These are phyloP conservation scores for Taxidea taxus DNA, from an alignment of 2,113 vertebrate genomes.

Conservation along the genomic window DNA sequence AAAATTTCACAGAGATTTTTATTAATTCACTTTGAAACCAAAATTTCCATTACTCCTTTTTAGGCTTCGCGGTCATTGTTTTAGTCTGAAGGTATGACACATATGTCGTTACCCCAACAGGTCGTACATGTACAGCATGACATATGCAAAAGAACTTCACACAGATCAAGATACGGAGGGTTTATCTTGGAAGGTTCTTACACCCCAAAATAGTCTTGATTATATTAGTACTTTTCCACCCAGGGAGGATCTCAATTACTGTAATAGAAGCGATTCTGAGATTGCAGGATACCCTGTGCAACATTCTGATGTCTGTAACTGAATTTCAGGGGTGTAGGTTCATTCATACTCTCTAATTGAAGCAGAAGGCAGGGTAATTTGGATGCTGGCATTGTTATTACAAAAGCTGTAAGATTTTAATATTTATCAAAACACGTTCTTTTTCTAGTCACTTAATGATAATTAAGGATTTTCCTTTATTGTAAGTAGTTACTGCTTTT, in stretches of 20 bases:
- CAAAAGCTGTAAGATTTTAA: background rate
- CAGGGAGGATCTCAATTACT: background rate
- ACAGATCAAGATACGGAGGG: background rate
- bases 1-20: background rate
- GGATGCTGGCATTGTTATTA: background rate
- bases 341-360: background rate
- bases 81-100: background rate
- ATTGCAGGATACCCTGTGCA: background rate
- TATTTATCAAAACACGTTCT: background rate
- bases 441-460: background rate
- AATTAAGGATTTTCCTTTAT: background rate
- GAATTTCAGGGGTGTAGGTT: background rate
- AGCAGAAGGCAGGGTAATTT: background rate
- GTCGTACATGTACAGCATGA: background rate
- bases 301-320: background rate
- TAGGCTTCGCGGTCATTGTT: background rate
- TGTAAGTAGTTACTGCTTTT: background rate
- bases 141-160: background rate
- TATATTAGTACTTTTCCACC: background rate
- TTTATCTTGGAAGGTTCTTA: background rate
- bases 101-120: background rate
- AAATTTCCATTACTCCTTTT: background rate
- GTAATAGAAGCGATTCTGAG: background rate
- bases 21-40: background rate
- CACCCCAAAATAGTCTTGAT: background rate